These are phyloP conservation scores for Cordylochernes scorpioides DNA, from an alignment of 2,888 invertebrate genomes.

Conservation along the genomic window DNA sequence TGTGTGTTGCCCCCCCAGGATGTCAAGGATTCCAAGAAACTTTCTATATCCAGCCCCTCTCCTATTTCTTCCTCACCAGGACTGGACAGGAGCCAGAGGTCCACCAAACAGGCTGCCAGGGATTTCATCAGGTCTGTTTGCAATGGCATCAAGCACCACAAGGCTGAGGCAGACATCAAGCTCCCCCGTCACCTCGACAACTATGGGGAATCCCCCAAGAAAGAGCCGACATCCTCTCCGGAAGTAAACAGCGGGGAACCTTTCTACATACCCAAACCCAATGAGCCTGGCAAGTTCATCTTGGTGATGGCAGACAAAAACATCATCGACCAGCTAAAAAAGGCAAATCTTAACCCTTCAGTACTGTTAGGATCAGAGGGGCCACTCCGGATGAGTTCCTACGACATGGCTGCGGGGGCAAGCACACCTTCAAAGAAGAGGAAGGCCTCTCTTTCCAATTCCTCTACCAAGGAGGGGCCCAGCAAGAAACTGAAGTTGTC, in stretches of 20 bases:
- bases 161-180: not conserved
- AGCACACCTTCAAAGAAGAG: too few relatives aligned
- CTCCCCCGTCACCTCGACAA: not conserved
- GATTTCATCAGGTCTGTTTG: slow-evolving; percentile 10
- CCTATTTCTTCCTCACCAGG: not conserved
- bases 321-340: slow-evolving; percentile 5
- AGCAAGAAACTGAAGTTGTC: too few relatives aligned
- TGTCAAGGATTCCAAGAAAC: too few relatives aligned
- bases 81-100: slow-evolving; percentile 5
- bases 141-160: not conserved
- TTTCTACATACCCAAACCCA: slow-evolving; percentile 9
- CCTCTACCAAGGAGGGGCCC: too few relatives aligned
- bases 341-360: slow-evolving; percentile 9
- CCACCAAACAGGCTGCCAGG: slow-evolving; percentile 10
- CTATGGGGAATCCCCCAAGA: not conserved
- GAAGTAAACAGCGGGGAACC: not conserved
- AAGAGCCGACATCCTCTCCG: not conserved
- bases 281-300: slow-evolving; percentile 9
- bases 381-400: too few relatives aligned
- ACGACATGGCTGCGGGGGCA: too few relatives aligned
- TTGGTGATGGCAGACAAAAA: slow-evolving; percentile 10
- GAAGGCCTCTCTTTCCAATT: too few relatives aligned
- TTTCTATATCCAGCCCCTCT: not conserved
- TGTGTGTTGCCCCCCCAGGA: not conserved
- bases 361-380: slow-evolving; percentile 7